Base-by-base conservation (phyloP, 1,140 invertebrate genomes). In the Triops longicaudatus region DNA sequence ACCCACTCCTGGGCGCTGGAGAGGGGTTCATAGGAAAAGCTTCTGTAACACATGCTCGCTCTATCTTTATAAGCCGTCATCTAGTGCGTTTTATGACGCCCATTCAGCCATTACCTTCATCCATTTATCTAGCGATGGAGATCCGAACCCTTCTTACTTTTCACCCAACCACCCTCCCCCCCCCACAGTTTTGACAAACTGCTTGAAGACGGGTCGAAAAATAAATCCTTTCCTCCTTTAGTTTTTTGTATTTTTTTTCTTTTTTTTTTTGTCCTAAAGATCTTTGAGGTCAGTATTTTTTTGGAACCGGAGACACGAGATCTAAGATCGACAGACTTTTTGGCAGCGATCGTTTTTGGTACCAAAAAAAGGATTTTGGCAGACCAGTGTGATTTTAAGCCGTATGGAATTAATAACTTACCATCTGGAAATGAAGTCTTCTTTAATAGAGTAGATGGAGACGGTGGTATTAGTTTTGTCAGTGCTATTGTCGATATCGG, bases 381-480 rank as follows among this genome's bases (percentile, higher is more conserved):
- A 22, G 26, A 6, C 4, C 63, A 72, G n/a, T 72, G 4, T 11
- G 63, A 26, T 22, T 72, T 72, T 72, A 6, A n/a, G 11, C n/a
- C 63, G n/a, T 4, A 72, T 22, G 26, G 4, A 6, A 72, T 72
- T 50, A 28, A 26, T 42, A 43, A 85, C 88, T 87, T 81, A 89
- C 89, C 90, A 91, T 83, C 90, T 88, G 71, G 87, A 88, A 78
- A 91, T 90, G 82, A 89, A 91, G 78, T 87, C 88, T 14, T 86
- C 87, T 78, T 88, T 88, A 78, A 91, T 90, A 42, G 88, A 87
- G 81, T 87, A 90, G 79, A 91, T 88, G 22, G 88, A 85, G 50
- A 88, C 88, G 27, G 87, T 89, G 76, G 26, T 73, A n/a, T 42
- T 75, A 26, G 71, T 31, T 75, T 77, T 75, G n/a, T 80, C 80